A percentile compares a stretch with the other conserved stretches of the same genome.
Conservation (phyloP, 2,113 vertebrate genomes). For the Nanger granti region DNA sequence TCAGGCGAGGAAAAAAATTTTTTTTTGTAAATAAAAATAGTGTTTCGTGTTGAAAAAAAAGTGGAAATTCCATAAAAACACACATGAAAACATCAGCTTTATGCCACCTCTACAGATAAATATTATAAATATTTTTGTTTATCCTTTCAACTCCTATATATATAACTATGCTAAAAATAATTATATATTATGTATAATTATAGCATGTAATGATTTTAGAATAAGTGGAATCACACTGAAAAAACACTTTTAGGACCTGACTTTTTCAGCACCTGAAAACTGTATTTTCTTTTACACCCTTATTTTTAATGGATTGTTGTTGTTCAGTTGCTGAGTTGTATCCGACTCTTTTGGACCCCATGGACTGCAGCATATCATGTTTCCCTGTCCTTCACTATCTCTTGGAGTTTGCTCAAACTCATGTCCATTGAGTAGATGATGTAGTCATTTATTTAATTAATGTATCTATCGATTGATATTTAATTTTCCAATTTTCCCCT, state of each 20-base stretch:
- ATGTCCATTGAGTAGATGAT: neutral
- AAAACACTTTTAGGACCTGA: constrained; percentile 24
- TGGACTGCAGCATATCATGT: neutral
- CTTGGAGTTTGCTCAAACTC: neutral
- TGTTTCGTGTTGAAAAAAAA: neutral
- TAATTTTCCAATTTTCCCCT: neutral
- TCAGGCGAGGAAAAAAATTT: neutral
- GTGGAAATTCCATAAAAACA: neutral
- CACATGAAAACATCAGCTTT: neutral
- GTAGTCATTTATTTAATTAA: neutral
- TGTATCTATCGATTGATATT: neutral
- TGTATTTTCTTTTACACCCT: constrained; percentile 26
- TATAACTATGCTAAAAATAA: constrained; percentile 29
- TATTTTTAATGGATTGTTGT: neutral
- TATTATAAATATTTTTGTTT: constrained; percentile 18
- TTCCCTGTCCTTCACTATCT: neutral
- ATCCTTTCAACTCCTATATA: neutral
- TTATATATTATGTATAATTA: constrained; percentile 46
- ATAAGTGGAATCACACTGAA: neutral
- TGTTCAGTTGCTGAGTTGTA: neutral
- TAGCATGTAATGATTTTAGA: neutral
- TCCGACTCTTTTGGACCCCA: neutral
- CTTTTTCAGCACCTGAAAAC: neutral
- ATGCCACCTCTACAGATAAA: neutral
- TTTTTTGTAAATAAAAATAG: neutral